Conservation (phyloP, 2,888 invertebrate genomes). For the Exocentrus adspersus region DNA sequence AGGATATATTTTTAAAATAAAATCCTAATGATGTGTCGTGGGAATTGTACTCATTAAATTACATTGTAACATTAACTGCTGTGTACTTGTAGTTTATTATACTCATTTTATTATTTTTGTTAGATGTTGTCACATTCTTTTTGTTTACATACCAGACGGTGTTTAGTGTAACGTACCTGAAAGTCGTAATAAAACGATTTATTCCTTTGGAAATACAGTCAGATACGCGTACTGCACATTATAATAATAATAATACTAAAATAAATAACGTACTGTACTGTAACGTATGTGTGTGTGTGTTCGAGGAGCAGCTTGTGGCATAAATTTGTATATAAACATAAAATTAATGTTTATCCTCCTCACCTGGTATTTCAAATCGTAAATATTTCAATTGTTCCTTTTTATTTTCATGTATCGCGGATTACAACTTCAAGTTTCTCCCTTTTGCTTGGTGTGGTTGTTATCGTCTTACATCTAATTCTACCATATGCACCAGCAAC, state of each 20-base stretch:
- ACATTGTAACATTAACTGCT: no score
- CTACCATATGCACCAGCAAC: conserved; percentile 19
- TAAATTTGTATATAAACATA: conserved; percentile 44
- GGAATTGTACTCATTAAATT: no score
- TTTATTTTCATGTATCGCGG: conserved; percentile 48
- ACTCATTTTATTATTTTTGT: no score
- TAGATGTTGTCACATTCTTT: no score
- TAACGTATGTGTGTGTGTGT: conserved; percentile 24
- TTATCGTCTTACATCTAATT: conserved; percentile 51
- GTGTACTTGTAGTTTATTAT: no score
- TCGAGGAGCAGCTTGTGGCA: conserved; percentile 44
- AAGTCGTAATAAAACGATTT: conserved; percentile 44
- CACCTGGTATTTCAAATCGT: conserved; percentile 56
- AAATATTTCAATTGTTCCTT: conserved; percentile 56
- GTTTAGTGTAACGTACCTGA: not conserved
- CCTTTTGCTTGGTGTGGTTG: conserved; percentile 43
- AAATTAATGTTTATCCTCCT: conserved; percentile 53
- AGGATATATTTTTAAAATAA: no score
- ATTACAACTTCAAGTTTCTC: conserved; percentile 45
- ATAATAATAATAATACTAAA: no score
- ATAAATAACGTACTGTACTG: conserved; percentile 32
- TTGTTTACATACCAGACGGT: no score
- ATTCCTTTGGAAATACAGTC: conserved; percentile 44
- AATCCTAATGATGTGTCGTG: no score
- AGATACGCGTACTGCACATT: conserved; percentile 43